Percentiles rank a stretch among this genome's conserved stretches.
phyloP scores from a whole-genome alignment of 2,113 vertebrate genomes.

The Oryzias curvinotus region DNA sequence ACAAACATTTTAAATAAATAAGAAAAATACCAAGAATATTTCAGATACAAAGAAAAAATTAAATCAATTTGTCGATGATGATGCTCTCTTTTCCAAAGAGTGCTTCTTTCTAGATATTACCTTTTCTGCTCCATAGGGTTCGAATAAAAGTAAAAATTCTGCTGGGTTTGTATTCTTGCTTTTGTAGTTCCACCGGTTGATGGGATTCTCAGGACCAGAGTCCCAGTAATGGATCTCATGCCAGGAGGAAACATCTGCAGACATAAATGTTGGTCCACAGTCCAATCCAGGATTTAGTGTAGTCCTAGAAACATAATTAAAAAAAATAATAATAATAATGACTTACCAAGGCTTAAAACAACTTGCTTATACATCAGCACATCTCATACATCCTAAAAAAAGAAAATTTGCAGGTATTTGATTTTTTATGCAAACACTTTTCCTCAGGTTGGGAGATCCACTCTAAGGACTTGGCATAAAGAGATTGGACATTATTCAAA shows the following conservation, averaged over 20 bases:
- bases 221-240: slow-evolving; percentile 47
- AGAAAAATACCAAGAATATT: slow-evolving; percentile 32
- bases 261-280: slow-evolving; percentile 34
- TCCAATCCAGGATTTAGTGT: slow-evolving; percentile 53
- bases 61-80: slow-evolving; percentile 38
- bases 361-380: slow-evolving; percentile 28
- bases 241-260: slow-evolving; percentile 64
- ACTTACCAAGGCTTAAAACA: slow-evolving; percentile 42
- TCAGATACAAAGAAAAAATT: slow-evolving; percentile 21
- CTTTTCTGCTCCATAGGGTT: slow-evolving; percentile 44
- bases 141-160: slow-evolving; percentile 26
- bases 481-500: neutral
- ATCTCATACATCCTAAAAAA: slow-evolving; percentile 9
- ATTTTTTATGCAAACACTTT: slow-evolving; percentile 10
- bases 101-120: slow-evolving; percentile 34
- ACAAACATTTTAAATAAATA: slow-evolving; percentile 29
- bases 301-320: slow-evolving; percentile 67
- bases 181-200: slow-evolving; percentile 34
- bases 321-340: slow-evolving; percentile 44
- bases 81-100: slow-evolving; percentile 17
- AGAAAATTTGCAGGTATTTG: slow-evolving; percentile 8
- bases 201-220: slow-evolving; percentile 27
- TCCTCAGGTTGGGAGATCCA: neutral
- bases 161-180: slow-evolving; percentile 40
- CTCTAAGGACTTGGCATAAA: too few relatives aligned